These are phyloP conservation scores for Merodon equestris DNA, from an alignment of 2,888 invertebrate species.

Conservation along the genomic window DNA sequence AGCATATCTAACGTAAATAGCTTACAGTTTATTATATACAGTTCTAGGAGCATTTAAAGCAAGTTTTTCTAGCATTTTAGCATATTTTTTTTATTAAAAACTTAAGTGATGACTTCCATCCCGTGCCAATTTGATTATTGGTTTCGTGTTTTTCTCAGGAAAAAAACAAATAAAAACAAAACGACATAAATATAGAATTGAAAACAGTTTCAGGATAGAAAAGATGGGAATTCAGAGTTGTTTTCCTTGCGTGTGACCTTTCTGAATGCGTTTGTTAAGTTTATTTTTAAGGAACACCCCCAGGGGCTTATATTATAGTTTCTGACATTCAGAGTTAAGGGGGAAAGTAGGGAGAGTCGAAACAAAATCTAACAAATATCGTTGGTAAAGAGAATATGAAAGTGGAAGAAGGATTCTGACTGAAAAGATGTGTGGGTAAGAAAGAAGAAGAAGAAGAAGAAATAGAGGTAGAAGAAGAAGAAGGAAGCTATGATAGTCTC, in stretches of 20 bases:
- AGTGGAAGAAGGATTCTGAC: slow-evolving; percentile 10
- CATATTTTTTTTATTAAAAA: no score
- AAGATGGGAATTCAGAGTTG: slow-evolving; percentile 52
- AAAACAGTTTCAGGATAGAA: slow-evolving; percentile 54
- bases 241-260: slow-evolving; percentile 26
- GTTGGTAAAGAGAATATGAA: slow-evolving; percentile 38
- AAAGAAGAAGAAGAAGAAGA: not conserved
- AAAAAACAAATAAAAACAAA: slow-evolving; percentile 32
- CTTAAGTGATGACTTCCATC: slow-evolving; percentile 65
- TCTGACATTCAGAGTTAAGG: slow-evolving; percentile 31
- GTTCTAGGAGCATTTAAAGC: no score
- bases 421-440: slow-evolving; percentile 8
- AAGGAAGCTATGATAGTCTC: slow-evolving; percentile 4
- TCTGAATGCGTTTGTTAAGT: slow-evolving; percentile 20
- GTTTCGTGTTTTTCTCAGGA: not conserved
- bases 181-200: slow-evolving; percentile 35
- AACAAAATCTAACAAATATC: slow-evolving; percentile 41
- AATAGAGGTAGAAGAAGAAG: not conserved
- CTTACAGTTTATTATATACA: no score
- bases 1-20: no score
- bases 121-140: slow-evolving; percentile 46
- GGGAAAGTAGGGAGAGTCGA: slow-evolving; percentile 11
- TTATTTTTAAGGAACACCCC: not conserved
- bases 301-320: not conserved
- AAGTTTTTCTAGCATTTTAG: no score